A percentile compares a stretch with the other conserved stretches of the same genome.
phyloP scores from a whole-genome alignment of 1,140 invertebrate species.

The Drosophila carrolli region DNA sequence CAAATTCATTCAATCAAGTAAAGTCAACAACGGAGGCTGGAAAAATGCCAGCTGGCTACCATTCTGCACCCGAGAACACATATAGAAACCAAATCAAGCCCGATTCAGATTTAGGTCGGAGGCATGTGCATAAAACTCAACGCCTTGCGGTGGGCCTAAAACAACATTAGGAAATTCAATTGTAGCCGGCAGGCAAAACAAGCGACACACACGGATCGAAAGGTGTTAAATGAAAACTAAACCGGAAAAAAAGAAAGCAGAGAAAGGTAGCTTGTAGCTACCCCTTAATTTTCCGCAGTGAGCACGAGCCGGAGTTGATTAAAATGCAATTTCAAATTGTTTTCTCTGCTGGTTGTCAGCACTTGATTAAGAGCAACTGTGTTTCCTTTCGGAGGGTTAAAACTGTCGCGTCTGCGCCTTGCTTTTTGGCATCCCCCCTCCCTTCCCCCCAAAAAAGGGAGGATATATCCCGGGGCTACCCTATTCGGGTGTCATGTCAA shows the following conservation, averaged over 20 bases:
- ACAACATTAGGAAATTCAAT: constrained; percentile 60
- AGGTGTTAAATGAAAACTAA: constrained; percentile 78
- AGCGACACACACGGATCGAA: constrained; percentile 32
- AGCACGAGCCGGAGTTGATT: constrained; percentile 63
- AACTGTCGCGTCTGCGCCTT: constrained; percentile 35
- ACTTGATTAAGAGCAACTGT: constrained; percentile 80
- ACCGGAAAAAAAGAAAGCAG: constrained; percentile 21
- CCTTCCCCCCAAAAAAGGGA: not conserved
- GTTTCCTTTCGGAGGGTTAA: constrained; percentile 41
- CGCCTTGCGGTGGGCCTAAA: constrained; percentile 66
- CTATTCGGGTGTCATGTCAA: constrained; percentile 71
- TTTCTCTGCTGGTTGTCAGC: constrained; percentile 72
- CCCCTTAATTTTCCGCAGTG: constrained; percentile 8
- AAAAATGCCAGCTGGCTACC: constrained; percentile 56
- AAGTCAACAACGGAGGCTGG: constrained; percentile 64
- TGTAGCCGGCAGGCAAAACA: constrained; percentile 46
- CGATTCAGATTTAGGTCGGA: constrained; percentile 10
- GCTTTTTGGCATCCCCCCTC: not conserved
- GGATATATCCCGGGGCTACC: constrained; percentile 6
- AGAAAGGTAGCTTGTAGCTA: constrained; percentile 11
- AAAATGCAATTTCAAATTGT: constrained; percentile 79
- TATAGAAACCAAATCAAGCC: constrained; percentile 3
- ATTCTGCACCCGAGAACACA: not conserved
- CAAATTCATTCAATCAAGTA: constrained; percentile 52
- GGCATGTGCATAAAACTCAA: constrained; percentile 15